Percentiles rank a stretch among this genome's conserved stretches.
Conservation (phyloP, 2,113 vertebrate genomes). For the Malurus cyaneus region DNA sequence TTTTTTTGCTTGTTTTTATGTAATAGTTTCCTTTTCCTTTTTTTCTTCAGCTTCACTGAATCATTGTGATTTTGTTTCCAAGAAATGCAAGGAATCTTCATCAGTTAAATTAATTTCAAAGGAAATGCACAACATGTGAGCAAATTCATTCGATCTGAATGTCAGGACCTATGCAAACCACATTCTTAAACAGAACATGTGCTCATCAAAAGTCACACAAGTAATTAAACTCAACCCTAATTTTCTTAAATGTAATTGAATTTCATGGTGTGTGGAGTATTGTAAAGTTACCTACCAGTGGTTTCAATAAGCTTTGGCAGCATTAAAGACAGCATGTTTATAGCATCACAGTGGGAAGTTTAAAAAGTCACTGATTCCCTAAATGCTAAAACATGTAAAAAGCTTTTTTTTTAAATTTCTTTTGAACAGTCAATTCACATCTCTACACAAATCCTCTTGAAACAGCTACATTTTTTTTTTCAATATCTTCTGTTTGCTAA, state of each 20-base stretch:
- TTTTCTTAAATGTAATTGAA: slow-evolving; percentile 58
- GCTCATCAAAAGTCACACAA: not conserved
- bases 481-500: not conserved
- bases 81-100: not conserved
- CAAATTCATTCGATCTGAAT: not conserved
- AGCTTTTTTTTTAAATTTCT: not conserved
- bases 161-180: not conserved
- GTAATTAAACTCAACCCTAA: slow-evolving; percentile 41
- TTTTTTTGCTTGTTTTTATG: not conserved
- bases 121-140: not conserved
- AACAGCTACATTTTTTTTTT: not conserved
- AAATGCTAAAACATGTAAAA: not conserved
- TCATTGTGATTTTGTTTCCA: not conserved
- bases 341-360: slow-evolving; percentile 4
- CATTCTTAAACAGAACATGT: not conserved
- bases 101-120: not conserved
- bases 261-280: not conserved
- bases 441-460: not conserved
- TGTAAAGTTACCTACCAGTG: slow-evolving; percentile 2
- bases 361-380: slow-evolving; percentile 10
- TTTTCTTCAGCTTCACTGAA: not conserved
- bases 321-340: not conserved
- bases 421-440: not conserved
- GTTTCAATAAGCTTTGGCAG: slow-evolving; percentile 18
- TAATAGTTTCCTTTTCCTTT: not conserved